Conservation (phyloP, 2,888 invertebrate species). For the Crepidodera aurea region DNA sequence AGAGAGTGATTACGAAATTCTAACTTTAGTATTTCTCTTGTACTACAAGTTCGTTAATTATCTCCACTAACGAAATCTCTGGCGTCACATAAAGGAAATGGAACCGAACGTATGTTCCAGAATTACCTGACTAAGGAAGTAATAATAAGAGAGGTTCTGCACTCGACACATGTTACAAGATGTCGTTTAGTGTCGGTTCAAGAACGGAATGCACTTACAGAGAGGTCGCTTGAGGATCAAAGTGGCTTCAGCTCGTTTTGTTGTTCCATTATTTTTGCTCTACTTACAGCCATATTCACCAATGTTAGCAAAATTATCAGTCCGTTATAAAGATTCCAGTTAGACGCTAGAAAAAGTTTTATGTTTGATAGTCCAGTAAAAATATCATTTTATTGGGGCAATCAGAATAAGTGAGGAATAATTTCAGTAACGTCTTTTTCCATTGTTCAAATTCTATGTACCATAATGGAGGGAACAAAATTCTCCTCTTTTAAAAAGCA, state of each 20-base stretch:
- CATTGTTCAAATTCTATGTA: too few species aligned
- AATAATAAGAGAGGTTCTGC: slow-evolving; percentile 32
- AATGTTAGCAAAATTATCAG: background rate
- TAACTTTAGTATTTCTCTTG: slow-evolving; percentile 1
- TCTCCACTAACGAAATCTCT: slow-evolving; percentile 28
- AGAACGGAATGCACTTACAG: slow-evolving; percentile 27
- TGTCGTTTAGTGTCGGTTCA: slow-evolving; percentile 30
- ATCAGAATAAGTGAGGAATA: too few species aligned
- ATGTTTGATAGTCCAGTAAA: too few species aligned
- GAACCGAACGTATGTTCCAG: slow-evolving; percentile 23
- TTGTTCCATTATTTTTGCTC: slow-evolving; percentile 11
- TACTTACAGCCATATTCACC: background rate
- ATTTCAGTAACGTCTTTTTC: too few species aligned
- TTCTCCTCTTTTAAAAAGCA: too few species aligned
- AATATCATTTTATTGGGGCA: too few species aligned
- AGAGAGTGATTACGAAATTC: slow-evolving; percentile 8
- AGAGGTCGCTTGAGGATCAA: slow-evolving; percentile 28
- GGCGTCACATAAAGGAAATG: slow-evolving; percentile 33
- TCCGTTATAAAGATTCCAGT: background rate
- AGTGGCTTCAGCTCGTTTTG: slow-evolving; percentile 13
- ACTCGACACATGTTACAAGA: slow-evolving; percentile 34
- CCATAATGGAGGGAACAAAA: too few species aligned
- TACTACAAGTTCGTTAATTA: slow-evolving; percentile 23
- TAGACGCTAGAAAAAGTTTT: too few species aligned
- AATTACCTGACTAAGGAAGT: slow-evolving; percentile 38